Percentiles rank a stretch among this genome's conserved stretches.
These are phyloP conservation scores for Scomberomorus guttatus DNA, from an alignment of 2,797 vertebrate species.

Conservation along the genomic window DNA sequence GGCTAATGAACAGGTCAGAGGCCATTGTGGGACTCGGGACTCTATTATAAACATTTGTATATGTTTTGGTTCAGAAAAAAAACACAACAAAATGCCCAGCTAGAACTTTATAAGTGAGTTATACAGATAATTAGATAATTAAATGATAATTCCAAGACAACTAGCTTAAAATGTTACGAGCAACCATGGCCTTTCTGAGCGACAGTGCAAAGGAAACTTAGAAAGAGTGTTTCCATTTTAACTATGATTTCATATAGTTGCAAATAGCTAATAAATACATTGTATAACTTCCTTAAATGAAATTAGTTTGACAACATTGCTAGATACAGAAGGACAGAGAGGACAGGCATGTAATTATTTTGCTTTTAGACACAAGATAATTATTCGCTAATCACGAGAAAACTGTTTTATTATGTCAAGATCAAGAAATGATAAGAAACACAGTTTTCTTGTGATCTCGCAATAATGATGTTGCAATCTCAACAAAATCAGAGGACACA, in stretches of 20 bases:
- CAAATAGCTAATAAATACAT: neutral
- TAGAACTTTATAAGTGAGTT: neutral
- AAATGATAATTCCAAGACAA: neutral
- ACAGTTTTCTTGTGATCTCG: neutral
- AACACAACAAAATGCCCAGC: neutral
- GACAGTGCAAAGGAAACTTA: neutral
- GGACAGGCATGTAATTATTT: neutral
- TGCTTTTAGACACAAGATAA: neutral
- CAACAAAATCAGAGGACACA: neutral
- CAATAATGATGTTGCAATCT: neutral
- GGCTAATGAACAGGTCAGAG: neutral
- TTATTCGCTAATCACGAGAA: neutral
- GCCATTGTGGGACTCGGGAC: neutral
- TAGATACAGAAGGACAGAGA: constrained; percentile 20
- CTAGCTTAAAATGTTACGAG: neutral
- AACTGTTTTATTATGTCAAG: neutral
- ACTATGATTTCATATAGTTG: constrained; percentile 11
- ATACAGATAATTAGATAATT: no score
- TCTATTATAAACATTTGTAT: neutral
- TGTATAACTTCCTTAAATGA: neutral
- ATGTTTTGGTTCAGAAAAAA: neutral
- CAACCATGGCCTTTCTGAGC: constrained; percentile 24
- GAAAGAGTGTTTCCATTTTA: neutral
- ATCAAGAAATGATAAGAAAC: neutral
- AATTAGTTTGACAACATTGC: neutral